Percentiles rank a stretch among this genome's conserved stretches.
phyloP scores from a whole-genome alignment of 2,797 vertebrate genomes.

The Poecile montanus region DNA sequence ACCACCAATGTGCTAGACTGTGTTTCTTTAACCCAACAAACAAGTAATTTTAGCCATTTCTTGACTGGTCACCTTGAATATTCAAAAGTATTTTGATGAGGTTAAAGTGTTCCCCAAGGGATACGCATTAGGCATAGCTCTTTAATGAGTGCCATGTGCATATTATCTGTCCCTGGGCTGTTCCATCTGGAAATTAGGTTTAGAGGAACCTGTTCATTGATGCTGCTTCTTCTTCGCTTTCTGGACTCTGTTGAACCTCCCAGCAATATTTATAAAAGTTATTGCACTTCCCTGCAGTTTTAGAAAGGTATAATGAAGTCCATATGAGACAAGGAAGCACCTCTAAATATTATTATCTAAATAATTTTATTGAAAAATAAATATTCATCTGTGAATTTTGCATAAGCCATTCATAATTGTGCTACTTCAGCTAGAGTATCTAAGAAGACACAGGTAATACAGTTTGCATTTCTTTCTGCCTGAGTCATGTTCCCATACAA shows the following conservation, averaged over 20 bases:
- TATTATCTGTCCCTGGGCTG: background rate
- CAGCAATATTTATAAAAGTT: background rate
- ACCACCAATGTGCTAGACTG: background rate
- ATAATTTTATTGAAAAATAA: background rate
- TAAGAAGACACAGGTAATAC: background rate
- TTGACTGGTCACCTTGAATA: background rate
- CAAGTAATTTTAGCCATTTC: background rate
- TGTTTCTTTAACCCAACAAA: background rate
- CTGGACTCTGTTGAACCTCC: background rate
- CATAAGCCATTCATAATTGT: background rate
- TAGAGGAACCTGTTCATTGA: background rate
- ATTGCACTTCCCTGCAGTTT: background rate
- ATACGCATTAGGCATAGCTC: rapidly evolving
- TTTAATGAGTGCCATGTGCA: background rate
- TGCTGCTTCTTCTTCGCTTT: background rate
- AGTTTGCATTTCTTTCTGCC: background rate
- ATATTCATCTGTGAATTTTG: background rate
- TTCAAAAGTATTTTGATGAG: background rate
- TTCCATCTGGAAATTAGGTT: background rate
- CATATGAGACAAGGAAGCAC: background rate
- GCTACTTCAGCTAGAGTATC: background rate
- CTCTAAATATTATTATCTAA: background rate
- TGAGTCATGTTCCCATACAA: background rate
- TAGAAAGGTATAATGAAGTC: background rate
- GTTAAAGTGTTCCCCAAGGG: background rate